phyloP scores from a whole-genome alignment of 2,797 vertebrate genomes.

The Enteromius afrohamiltoni region DNA sequence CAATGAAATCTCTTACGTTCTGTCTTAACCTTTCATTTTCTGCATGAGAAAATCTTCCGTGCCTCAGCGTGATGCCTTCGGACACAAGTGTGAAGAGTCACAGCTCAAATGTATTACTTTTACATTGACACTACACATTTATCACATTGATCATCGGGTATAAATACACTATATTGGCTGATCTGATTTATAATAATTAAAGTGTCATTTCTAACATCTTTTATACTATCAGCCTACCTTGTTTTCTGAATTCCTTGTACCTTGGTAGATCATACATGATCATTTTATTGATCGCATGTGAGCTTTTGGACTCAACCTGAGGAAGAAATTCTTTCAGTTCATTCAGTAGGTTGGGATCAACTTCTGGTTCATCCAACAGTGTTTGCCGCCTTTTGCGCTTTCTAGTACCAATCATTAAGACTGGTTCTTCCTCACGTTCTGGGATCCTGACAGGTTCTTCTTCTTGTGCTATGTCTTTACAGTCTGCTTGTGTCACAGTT shows the following conservation, averaged over 20 bases:
- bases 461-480: not conserved
- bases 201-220: not conserved
- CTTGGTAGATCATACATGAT: constrained; percentile 71
- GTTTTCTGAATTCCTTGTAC: constrained; percentile 65
- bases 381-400: not conserved
- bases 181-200: not conserved
- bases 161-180: not conserved
- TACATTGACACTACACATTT: not conserved
- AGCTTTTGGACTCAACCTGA: constrained; percentile 42
- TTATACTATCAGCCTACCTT: constrained; percentile 62
- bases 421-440: not conserved
- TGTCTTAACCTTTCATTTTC: constrained; percentile 67
- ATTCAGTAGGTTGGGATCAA: constrained; percentile 36
- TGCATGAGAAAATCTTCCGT: constrained; percentile 62
- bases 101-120: not conserved
- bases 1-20: constrained; percentile 72
- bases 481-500: not conserved
- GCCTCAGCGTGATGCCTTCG: constrained; percentile 66
- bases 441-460: not conserved
- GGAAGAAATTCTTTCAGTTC: constrained; percentile 72
- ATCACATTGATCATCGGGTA: not conserved
- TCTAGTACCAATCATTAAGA: not conserved
- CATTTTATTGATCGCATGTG: not conserved
- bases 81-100: not conserved
- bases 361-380: accelerated